A percentile compares a stretch with the other conserved stretches of the same genome.
These are phyloP conservation scores for Phyllotis vaccarum DNA, from an alignment of 2,797 vertebrate genomes.

Conservation along the genomic window DNA sequence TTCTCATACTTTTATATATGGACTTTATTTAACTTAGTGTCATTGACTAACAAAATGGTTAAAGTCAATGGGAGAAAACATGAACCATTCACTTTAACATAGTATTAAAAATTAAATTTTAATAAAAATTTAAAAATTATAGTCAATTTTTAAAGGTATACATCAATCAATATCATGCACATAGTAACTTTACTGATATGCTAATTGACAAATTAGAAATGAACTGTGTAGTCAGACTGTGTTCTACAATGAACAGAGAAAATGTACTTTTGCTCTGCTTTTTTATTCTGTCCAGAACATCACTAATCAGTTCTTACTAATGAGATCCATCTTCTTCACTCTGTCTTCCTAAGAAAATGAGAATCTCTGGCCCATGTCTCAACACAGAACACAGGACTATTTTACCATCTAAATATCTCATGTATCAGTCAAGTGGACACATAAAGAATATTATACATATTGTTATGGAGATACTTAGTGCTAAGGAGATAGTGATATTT, in stretches of 20 bases:
- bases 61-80: neutral
- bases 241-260: neutral
- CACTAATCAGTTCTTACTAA: too few species aligned
- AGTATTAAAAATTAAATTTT: too few species aligned
- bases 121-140: too few species aligned
- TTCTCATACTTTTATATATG: neutral
- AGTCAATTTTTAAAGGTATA: neutral
- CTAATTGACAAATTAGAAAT: slow-evolving; percentile 33
- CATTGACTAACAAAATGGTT: neutral
- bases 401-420: neutral
- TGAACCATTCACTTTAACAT: neutral
- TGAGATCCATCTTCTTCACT: neutral
- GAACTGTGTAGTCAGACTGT: neutral
- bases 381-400: neutral
- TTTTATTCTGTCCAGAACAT: neutral
- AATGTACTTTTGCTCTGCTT: neutral
- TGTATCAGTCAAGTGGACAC: neutral
- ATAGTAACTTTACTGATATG: neutral
- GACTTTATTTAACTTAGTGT: neutral
- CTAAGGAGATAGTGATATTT: neutral
- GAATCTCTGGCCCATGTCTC: neutral
- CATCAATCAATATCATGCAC: neutral
- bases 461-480: neutral
- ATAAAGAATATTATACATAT: neutral
- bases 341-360: neutral